Evolutionary conservation across 2,888 invertebrate species (phyloP).

Genomic region (Drosophila bunnanda): DNA sequence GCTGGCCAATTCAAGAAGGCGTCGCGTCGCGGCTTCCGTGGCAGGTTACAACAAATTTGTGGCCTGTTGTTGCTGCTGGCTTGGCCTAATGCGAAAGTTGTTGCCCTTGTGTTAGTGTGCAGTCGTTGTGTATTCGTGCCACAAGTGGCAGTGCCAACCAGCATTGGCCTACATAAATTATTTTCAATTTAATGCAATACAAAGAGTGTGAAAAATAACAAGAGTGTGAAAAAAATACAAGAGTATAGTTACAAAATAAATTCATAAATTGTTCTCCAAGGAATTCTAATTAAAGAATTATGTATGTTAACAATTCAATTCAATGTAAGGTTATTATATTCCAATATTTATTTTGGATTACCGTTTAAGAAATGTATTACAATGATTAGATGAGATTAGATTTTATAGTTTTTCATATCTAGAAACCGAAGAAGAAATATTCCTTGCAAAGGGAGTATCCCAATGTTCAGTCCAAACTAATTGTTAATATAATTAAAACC

Average conservation of each 20-base stretch:
- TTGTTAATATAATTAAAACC: not conserved
- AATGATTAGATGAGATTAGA: too few relatives aligned
- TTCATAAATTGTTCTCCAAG: not conserved
- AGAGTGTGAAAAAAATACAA: not conserved
- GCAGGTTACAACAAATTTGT: conserved; percentile 54
- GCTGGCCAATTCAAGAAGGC: conserved; percentile 38
- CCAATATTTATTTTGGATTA: too few relatives aligned
- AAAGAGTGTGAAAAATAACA: not conserved
- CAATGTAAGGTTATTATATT: too few relatives aligned
- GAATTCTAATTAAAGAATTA: too few relatives aligned
- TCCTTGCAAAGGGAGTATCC: too few relatives aligned
- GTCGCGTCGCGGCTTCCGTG: conserved; percentile 49
- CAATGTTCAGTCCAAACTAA: not conserved
- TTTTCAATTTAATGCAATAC: not conserved
- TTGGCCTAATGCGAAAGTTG: conserved; percentile 79
- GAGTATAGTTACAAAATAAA: not conserved
- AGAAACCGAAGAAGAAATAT: too few relatives aligned
- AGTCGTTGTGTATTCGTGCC: conserved; percentile 56
- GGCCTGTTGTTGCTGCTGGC: conserved; percentile 59
- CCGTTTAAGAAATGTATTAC: too few relatives aligned
- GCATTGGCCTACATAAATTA: conserved; percentile 48
- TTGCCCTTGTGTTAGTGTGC: conserved; percentile 76
- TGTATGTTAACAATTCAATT: too few relatives aligned
- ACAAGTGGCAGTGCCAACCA: conserved; percentile 70
- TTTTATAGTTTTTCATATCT: too few relatives aligned